phyloP scores from a whole-genome alignment of 30 jellyfish, hydroid and myxozoan genomes.

The Aurelia coerulea region DNA sequence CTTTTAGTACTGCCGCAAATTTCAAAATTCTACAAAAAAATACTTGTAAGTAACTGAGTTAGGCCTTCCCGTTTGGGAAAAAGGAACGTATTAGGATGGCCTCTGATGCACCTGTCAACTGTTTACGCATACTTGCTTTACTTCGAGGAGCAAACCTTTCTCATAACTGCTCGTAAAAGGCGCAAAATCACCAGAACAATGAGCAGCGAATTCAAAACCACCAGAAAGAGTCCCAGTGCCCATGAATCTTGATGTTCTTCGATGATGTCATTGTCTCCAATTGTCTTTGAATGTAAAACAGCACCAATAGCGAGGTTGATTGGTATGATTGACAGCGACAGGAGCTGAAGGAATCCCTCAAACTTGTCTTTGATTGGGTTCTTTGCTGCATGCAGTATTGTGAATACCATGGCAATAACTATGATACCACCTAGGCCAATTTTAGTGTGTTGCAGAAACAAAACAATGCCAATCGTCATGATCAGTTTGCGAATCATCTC shows the following conservation, averaged over 20 bases:
- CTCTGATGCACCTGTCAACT: no score
- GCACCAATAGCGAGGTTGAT: constrained; percentile 26
- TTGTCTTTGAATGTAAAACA: neutral
- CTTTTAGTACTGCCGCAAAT: no score
- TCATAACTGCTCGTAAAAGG: no score
- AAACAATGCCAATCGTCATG: constrained; percentile 31
- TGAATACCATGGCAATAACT: constrained; percentile 16
- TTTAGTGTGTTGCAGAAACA: constrained; percentile 3
- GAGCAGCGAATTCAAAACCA: no score
- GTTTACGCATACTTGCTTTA: no score
- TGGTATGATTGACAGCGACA: constrained; percentile 14
- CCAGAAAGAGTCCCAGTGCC: no score
- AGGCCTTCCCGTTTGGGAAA: no score
- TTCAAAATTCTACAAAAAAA: no score
- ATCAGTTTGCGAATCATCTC: constrained; percentile 41
- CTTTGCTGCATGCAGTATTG: constrained; percentile 25
- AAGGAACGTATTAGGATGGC: no score
- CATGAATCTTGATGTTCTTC: neutral
- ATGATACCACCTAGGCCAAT: constrained; percentile 29
- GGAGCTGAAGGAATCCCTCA: constrained; percentile 25
- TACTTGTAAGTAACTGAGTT: no score
- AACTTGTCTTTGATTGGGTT: constrained; percentile 19
- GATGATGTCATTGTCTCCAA: no score
- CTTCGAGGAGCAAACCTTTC: neutral
- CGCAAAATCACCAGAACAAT: no score